These are phyloP conservation scores for Ceramica pisi DNA, from an alignment of 2,888 invertebrate genomes.

Conservation along the genomic window DNA sequence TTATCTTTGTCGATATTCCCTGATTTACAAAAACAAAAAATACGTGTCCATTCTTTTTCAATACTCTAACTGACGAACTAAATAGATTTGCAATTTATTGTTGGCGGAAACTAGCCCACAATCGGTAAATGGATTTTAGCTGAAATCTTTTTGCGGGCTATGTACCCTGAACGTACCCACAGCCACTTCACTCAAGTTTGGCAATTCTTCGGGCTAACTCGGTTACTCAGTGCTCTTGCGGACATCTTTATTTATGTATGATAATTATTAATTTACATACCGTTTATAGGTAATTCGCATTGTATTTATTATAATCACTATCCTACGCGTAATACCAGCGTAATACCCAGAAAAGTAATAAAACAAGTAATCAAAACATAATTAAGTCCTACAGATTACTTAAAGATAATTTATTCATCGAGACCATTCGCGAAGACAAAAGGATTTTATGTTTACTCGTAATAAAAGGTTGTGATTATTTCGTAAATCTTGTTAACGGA, in stretches of 20 bases:
- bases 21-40: too few species aligned
- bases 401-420: constrained; percentile 36
- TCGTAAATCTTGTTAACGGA: constrained; percentile 16
- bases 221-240: not conserved
- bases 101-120: too few species aligned
- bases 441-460: constrained; percentile 28
- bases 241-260: not conserved
- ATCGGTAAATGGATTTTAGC: too few species aligned
- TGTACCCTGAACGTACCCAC: too few species aligned
- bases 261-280: not conserved
- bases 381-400: constrained; percentile 37
- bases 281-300: not conserved
- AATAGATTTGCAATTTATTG: too few species aligned
- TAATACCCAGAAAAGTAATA: constrained; percentile 25
- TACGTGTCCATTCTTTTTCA: too few species aligned
- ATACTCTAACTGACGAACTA: too few species aligned
- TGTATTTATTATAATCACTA: not conserved
- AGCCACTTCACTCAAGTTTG: too few species aligned
- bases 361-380: constrained; percentile 18
- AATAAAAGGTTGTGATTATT: constrained; percentile 30
- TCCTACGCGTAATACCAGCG: not conserved
- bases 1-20: too few species aligned
- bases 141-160: too few species aligned
- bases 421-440: constrained; percentile 7
- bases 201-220: not conserved